phyloP scores from a whole-genome alignment of 2,797 vertebrate species.

The Dryobates pubescens region DNA sequence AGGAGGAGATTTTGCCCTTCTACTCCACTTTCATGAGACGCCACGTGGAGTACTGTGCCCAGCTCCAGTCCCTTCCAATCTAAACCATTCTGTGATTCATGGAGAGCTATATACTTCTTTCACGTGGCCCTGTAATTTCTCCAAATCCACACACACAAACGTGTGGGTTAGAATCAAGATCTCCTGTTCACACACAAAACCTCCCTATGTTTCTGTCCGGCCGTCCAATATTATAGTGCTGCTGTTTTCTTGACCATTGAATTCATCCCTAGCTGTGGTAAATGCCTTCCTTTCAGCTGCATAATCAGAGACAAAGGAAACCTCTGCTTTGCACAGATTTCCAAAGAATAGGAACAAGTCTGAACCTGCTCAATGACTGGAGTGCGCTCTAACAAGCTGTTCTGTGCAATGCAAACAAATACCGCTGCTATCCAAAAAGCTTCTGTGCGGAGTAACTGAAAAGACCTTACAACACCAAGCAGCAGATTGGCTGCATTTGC shows the following conservation, averaged over 20 bases:
- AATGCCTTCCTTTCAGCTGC: neutral
- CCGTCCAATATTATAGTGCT: neutral
- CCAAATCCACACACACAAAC: neutral
- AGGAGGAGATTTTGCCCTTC: too few species aligned
- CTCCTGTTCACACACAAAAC: neutral
- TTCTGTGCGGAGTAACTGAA: constrained; percentile 31
- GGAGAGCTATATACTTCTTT: neutral
- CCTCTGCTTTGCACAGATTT: neutral
- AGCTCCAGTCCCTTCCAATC: too few species aligned
- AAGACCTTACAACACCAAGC: constrained; percentile 13
- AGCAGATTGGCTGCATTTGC: neutral
- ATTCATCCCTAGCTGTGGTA: neutral
- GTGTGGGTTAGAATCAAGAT: neutral
- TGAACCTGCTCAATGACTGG: constrained; percentile 5
- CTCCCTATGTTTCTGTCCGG: neutral
- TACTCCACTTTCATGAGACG: too few species aligned
- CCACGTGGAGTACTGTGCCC: too few species aligned
- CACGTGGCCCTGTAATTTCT: neutral
- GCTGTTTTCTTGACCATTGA: neutral
- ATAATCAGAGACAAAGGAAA: constrained; percentile 27
- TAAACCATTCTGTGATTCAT: too few species aligned
- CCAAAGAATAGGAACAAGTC: constrained; percentile 12
- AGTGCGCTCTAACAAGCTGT: neutral
- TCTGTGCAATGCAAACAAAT: constrained; percentile 49
- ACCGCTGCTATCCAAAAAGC: neutral